phyloP scores from a whole-genome alignment of 2,797 vertebrate species.

The Helicolenus hilgendorfi region DNA sequence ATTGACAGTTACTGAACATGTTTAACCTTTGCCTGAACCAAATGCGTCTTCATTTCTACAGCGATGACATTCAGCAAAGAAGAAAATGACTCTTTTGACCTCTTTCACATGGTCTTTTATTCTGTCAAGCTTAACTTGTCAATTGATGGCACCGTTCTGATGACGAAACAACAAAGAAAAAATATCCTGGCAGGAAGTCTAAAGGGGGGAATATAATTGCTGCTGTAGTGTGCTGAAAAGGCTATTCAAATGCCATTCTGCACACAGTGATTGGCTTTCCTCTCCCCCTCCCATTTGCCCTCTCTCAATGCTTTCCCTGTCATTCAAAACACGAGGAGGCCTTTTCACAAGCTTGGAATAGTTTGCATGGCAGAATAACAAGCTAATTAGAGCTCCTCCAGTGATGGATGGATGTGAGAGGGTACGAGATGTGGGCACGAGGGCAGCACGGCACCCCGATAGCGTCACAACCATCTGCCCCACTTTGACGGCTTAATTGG shows the following conservation, averaged over 20 bases:
- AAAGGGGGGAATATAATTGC: constrained; percentile 86
- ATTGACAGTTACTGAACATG: constrained; percentile 22
- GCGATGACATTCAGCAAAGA: constrained; percentile 43
- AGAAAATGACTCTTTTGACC: constrained; percentile 62
- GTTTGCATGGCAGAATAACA: constrained; percentile 90
- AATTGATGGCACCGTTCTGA: constrained; percentile 81
- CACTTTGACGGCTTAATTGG: constrained; percentile 85
- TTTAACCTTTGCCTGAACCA: constrained; percentile 37
- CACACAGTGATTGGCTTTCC: constrained; percentile 83
- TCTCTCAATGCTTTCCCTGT: constrained; percentile 86
- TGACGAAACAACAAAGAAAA: constrained; percentile 78
- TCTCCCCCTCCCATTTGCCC: constrained; percentile 75
- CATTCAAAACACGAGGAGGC: constrained; percentile 87
- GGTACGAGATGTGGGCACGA: constrained; percentile 72
- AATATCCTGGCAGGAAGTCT: constrained; percentile 86
- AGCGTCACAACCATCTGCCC: constrained; percentile 78
- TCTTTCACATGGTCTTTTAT: constrained; percentile 72
- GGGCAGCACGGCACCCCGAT: constrained; percentile 77
- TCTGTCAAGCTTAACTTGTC: constrained; percentile 79
- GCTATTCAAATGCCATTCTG: constrained; percentile 90
- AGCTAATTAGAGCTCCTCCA: constrained; percentile 89
- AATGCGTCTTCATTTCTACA: constrained; percentile 24
- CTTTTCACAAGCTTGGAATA: constrained; percentile 88
- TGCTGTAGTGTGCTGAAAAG: constrained; percentile 85
- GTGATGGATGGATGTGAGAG: constrained; percentile 83